phyloP scores from a whole-genome alignment of 2,797 vertebrate species.

The Varecia variegata region DNA sequence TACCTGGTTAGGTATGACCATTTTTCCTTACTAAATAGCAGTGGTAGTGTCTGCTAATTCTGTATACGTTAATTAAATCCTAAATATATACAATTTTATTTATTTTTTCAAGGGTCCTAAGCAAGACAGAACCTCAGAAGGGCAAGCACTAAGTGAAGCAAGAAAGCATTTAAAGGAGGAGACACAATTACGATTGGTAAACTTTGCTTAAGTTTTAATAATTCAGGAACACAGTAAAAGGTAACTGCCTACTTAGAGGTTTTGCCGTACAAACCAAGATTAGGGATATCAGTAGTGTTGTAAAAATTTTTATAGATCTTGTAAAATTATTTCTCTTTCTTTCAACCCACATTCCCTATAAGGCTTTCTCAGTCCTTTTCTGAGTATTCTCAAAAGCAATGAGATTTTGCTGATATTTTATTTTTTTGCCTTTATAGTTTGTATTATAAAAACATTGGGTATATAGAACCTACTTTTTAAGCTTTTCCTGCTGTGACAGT shows the following conservation, averaged over 20 bases:
- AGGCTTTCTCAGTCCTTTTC: background rate
- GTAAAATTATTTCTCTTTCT: background rate
- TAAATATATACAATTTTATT: background rate
- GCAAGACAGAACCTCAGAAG: constrained; percentile 90
- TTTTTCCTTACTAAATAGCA: background rate
- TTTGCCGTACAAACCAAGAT: background rate
- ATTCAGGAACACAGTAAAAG: background rate
- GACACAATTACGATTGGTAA: constrained; percentile 95
- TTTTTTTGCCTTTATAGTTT: background rate
- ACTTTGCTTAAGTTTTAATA: background rate
- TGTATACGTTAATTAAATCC: background rate
- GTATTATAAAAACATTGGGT: background rate
- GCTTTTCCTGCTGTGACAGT: no score
- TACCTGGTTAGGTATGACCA: background rate
- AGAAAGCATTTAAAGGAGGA: constrained; percentile 98
- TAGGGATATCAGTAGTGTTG: background rate
- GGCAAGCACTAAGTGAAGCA: constrained; percentile 91
- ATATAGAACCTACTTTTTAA: background rate
- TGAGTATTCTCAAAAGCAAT: background rate
- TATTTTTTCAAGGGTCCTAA: constrained; percentile 86
- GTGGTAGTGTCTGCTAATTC: background rate
- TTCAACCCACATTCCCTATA: background rate
- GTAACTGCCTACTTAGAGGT: background rate
- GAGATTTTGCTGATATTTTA: background rate
- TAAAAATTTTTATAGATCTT: background rate